Evolutionary conservation across 2,113 vertebrate genomes (phyloP).

Genomic region (Heteronetta atricapilla): DNA sequence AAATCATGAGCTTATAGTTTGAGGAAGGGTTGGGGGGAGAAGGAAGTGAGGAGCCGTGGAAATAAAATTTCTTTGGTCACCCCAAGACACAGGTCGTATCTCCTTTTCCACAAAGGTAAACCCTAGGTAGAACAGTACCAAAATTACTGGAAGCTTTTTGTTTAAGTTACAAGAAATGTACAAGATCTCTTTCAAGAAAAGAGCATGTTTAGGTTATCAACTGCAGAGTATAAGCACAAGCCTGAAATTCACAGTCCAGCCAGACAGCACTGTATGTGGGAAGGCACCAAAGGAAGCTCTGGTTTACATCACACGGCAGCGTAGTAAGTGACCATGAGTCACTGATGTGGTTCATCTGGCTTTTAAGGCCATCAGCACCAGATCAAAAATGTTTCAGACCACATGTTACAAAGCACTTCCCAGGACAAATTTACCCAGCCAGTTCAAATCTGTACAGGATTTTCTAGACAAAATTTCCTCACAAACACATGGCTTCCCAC

Average conservation of each 20-base stretch:
- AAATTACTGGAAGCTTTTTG: neutral
- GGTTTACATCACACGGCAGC: constrained; percentile 30
- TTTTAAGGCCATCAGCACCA: constrained; percentile 3
- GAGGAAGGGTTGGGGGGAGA: neutral
- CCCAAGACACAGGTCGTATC: neutral
- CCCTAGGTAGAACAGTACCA: neutral
- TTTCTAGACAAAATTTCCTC: neutral
- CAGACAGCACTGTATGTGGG: neutral
- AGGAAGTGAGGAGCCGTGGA: neutral
- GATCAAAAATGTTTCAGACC: constrained; percentile 1
- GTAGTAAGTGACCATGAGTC: constrained; percentile 18
- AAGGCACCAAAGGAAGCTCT: constrained; percentile 20
- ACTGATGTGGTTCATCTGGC: neutral
- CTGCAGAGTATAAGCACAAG: neutral
- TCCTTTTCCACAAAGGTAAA: neutral
- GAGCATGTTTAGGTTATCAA: neutral
- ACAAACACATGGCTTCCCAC: neutral
- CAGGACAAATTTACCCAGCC: neutral
- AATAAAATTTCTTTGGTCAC: neutral
- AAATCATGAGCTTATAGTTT: neutral
- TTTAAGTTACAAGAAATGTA: neutral
- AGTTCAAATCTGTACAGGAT: neutral
- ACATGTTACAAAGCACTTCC: neutral
- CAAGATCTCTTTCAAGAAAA: neutral
- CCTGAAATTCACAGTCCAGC: neutral